phyloP scores from a whole-genome alignment of 2,113 vertebrate genomes.

The Neogale vison region DNA sequence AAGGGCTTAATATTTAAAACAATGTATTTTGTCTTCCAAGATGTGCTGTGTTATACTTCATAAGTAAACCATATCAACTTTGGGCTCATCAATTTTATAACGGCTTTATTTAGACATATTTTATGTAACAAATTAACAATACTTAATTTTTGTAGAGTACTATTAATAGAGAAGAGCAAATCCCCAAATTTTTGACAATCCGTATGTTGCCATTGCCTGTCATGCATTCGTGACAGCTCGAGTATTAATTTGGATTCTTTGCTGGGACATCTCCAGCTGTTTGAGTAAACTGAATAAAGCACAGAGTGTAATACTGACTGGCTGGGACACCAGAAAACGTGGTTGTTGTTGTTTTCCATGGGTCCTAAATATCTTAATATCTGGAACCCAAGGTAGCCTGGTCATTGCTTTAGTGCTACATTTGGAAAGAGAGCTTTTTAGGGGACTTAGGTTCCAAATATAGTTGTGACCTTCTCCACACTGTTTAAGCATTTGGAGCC shows the following conservation, averaged over 20 bases:
- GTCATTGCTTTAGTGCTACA: neutral
- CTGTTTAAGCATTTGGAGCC: neutral
- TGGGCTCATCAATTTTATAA: neutral
- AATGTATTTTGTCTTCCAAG: neutral
- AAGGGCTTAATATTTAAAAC: conserved; percentile 54
- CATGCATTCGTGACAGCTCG: neutral
- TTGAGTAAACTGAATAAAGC: neutral
- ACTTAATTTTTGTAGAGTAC: neutral
- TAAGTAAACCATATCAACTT: neutral
- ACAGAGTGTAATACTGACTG: no score
- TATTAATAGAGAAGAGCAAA: neutral
- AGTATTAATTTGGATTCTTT: neutral
- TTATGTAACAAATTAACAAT: neutral
- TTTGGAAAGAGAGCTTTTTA: neutral
- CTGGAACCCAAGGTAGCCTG: neutral
- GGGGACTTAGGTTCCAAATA: neutral
- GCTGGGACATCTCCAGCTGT: neutral
- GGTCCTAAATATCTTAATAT: neutral
- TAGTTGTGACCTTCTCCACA: neutral
- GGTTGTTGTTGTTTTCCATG: neutral
- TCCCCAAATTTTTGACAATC: neutral
- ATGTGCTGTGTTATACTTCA: neutral
- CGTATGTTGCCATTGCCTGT: neutral
- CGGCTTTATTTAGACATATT: neutral
- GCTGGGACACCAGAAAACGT: neutral